phyloP scores from a whole-genome alignment of 2,113 vertebrate genomes.

The Apaloderma vittatum region DNA sequence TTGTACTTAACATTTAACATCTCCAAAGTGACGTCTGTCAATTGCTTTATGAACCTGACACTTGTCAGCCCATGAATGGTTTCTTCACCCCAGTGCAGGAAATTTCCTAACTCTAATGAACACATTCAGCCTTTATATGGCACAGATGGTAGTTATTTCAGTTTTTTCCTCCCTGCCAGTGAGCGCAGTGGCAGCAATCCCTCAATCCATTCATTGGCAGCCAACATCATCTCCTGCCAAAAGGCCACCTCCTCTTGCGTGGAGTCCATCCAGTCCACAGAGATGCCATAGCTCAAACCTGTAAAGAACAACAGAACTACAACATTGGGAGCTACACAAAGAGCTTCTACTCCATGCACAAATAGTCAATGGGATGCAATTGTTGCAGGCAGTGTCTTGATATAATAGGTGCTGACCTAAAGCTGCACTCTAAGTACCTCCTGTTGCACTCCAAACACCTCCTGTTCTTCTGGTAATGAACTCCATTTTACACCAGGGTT shows the following conservation, averaged over 20 bases:
- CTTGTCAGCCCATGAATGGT: neutral
- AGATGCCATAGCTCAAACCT: slow-evolving; percentile 78
- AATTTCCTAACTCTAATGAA: neutral
- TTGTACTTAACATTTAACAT: neutral
- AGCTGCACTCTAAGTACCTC: neutral
- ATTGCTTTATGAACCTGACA: neutral
- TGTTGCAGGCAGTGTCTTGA: neutral
- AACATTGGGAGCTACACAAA: neutral
- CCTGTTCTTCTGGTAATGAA: neutral
- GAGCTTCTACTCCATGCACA: neutral
- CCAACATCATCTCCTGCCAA: slow-evolving; percentile 79
- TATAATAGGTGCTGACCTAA: neutral
- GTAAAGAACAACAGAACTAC: neutral
- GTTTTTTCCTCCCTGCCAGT: slow-evolving; percentile 50
- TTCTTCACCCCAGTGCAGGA: neutral
- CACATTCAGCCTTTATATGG: neutral
- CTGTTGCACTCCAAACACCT: neutral
- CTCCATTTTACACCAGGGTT: neutral
- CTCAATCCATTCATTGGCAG: slow-evolving; percentile 77
- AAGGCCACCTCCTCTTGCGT: slow-evolving; percentile 77
- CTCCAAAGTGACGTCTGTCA: neutral
- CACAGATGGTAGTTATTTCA: neutral
- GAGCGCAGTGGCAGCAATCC: slow-evolving; percentile 75
- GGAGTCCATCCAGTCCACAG: slow-evolving; percentile 81
- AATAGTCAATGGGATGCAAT: neutral